Conservation (phyloP, 2,797 vertebrate genomes). For the Sebastes itinus region DNA sequence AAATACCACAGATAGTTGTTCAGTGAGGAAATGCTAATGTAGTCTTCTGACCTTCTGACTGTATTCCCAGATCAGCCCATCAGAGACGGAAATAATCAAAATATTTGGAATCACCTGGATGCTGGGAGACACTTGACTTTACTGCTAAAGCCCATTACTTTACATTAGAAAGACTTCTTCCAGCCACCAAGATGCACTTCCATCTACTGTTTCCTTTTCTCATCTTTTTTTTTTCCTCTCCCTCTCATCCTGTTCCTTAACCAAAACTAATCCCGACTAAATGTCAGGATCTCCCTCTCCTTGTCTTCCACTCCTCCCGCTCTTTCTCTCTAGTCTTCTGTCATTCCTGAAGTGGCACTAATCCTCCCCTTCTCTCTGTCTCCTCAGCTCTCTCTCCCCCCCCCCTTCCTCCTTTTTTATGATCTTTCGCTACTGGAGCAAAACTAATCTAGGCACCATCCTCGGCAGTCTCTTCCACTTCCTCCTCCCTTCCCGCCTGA, state of each 20-base stretch:
- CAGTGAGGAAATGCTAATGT: constrained; percentile 61
- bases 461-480: constrained; percentile 64
- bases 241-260: constrained; percentile 60
- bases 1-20: constrained; percentile 60
- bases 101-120: constrained; percentile 49
- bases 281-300: constrained; percentile 72
- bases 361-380: constrained; percentile 82
- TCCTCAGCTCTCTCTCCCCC: constrained; percentile 62
- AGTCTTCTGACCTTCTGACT: constrained; percentile 60
- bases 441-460: constrained; percentile 84
- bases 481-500: constrained; percentile 7
- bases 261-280: constrained; percentile 81
- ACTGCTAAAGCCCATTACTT: constrained; percentile 28
- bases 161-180: constrained; percentile 37
- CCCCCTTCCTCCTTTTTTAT: constrained; percentile 80
- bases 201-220: constrained; percentile 19
- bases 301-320: constrained; percentile 51
- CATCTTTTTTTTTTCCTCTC: not conserved
- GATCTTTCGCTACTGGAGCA: constrained; percentile 85
- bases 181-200: constrained; percentile 27
- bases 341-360: constrained; percentile 85
- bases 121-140: constrained; percentile 27
- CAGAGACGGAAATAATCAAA: constrained; percentile 40
- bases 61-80: constrained; percentile 49
- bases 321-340: constrained; percentile 73